phyloP scores from a whole-genome alignment of 2,113 vertebrate species.

The Entomyzon cyanotis region DNA sequence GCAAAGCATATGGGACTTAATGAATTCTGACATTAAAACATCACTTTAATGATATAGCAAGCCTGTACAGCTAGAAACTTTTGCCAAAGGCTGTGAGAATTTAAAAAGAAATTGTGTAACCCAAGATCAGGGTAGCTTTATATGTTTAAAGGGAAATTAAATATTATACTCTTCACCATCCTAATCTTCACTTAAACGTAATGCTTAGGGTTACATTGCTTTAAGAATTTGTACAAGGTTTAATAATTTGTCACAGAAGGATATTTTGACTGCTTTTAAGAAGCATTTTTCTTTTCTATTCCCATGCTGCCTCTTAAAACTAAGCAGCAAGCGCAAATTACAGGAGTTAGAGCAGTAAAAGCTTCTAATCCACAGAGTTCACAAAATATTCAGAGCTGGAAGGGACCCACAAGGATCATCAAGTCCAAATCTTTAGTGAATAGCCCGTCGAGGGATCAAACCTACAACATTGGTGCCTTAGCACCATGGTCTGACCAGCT shows the following conservation, averaged over 20 bases:
- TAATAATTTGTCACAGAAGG: not conserved
- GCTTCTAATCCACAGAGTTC: not conserved
- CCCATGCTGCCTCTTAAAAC: not conserved
- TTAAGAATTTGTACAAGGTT: not conserved
- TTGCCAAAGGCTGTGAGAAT: not conserved
- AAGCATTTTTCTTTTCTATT: not conserved
- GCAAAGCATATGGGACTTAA: not conserved
- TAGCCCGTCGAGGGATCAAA: not conserved
- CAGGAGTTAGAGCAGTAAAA: not conserved
- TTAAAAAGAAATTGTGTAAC: not conserved
- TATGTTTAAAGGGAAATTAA: not conserved
- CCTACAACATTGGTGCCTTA: not conserved
- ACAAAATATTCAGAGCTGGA: not conserved
- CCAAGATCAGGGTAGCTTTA: not conserved
- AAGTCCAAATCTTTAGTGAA: not conserved
- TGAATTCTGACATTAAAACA: not conserved
- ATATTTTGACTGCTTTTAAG: not conserved
- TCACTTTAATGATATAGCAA: not conserved
- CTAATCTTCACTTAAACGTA: not conserved
- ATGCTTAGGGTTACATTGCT: not conserved
- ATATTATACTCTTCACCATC: not conserved
- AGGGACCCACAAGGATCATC: not conserved
- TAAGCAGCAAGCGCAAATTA: not conserved
- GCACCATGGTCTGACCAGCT: not conserved
- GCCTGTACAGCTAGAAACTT: not conserved